phyloP scores from a whole-genome alignment of 2,113 vertebrate species.

The Agapornis roseicollis region DNA sequence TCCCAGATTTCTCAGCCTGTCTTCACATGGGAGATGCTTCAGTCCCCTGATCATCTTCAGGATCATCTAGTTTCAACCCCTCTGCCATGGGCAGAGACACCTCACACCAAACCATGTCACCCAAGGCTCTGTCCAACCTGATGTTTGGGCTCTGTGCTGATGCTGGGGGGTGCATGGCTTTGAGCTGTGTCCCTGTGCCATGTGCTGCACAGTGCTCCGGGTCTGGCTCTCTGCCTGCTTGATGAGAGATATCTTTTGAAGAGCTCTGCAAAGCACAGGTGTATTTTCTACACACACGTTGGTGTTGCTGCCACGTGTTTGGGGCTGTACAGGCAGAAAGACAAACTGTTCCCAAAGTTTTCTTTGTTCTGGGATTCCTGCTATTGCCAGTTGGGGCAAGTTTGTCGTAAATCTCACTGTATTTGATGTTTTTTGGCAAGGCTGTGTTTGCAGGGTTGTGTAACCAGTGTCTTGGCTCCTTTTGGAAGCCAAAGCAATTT shows the following conservation, averaged over 20 bases:
- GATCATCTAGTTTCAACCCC: too few species aligned
- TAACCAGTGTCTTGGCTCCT: not conserved
- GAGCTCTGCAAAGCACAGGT: not conserved
- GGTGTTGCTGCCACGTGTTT: accelerated
- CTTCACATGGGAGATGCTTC: too few species aligned
- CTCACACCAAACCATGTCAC: too few species aligned
- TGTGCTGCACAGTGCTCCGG: accelerated
- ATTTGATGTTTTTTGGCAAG: not conserved
- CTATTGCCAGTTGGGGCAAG: not conserved
- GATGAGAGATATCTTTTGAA: accelerated
- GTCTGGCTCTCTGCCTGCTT: not conserved
- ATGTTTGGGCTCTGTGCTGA: not conserved
- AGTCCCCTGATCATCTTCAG: too few species aligned
- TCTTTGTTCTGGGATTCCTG: not conserved
- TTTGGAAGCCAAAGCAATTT: not conserved
- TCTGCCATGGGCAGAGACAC: too few species aligned
- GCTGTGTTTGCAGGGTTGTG: not conserved
- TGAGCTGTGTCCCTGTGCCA: accelerated
- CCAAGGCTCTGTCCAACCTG: too few species aligned
- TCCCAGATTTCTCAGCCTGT: too few species aligned
- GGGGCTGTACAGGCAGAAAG: not conserved
- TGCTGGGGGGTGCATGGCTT: not conserved
- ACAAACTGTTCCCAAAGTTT: not conserved
- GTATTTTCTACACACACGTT: accelerated
- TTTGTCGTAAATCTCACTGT: accelerated